Evolutionary conservation across 2,888 invertebrate species (phyloP).

Genomic region (Pyrocoelia pectoralis): DNA sequence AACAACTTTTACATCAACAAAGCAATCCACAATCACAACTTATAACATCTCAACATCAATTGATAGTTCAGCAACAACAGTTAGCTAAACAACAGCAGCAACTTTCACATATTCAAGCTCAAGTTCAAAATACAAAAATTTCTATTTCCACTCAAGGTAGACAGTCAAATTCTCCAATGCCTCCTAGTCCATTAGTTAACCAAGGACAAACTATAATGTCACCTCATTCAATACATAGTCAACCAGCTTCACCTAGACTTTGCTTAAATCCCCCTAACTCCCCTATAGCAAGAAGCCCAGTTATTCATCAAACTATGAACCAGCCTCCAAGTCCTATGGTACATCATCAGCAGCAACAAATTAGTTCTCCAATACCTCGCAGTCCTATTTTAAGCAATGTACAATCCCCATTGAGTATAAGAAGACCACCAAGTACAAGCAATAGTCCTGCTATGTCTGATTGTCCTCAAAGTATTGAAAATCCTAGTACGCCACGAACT

Average conservation of each 20-base stretch:
- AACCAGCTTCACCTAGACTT: conserved; percentile 60
- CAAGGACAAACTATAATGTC: conserved; percentile 58
- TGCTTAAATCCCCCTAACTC: conserved; percentile 65
- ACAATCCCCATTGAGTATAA: conserved; percentile 64
- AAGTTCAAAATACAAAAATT: conserved; percentile 22
- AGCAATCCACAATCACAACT: conserved; percentile 48
- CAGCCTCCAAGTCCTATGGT: conserved; percentile 58
- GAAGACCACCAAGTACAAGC: conserved; percentile 64
- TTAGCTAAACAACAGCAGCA: conserved; percentile 55
- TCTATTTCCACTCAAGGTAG: not conserved
- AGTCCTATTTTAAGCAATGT: conserved; percentile 59
- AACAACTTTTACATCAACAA: conserved; percentile 53
- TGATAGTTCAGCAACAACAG: conserved; percentile 56
- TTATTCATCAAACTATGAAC: conserved; percentile 57
- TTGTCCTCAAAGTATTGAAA: conserved; percentile 67
- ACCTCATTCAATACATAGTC: conserved; percentile 56
- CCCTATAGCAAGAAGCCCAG: conserved; percentile 67
- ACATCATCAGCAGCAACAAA: conserved; percentile 56
- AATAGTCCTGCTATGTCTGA: conserved; percentile 66
- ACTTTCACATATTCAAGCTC: conserved; percentile 56
- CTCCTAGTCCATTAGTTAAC: conserved; percentile 61
- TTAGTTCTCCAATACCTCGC: conserved; percentile 40
- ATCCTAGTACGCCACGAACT: conserved; percentile 64
- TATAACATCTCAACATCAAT: conserved; percentile 54
- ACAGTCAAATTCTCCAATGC: conserved; percentile 66